Evolutionary conservation across 2,888 invertebrate species (phyloP).

Genomic region (Cataglyphis altisquamis): DNA sequence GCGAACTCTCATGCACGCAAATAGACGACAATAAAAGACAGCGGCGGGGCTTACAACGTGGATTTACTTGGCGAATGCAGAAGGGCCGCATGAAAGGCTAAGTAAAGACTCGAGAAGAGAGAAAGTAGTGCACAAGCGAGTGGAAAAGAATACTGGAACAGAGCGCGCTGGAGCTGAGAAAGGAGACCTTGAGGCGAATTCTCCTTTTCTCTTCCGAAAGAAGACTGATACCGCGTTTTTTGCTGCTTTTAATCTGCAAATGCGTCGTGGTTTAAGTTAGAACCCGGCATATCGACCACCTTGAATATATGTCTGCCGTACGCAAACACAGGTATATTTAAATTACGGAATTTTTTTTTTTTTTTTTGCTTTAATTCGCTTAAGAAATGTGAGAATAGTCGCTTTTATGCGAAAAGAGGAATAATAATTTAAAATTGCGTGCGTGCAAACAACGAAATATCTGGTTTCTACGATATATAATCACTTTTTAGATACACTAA

Average conservation of each 20-base stretch:
- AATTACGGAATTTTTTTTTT: neutral
- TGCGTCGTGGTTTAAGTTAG: slow-evolving; percentile 36
- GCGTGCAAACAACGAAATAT: neutral
- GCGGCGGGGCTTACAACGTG: slow-evolving; percentile 1
- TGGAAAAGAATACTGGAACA: slow-evolving; percentile 33
- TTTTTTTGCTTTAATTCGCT: slow-evolving; percentile 9
- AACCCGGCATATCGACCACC: neutral
- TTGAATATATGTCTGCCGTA: slow-evolving; percentile 1
- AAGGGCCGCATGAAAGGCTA: slow-evolving; percentile 18
- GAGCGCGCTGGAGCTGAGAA: neutral
- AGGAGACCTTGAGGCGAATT: slow-evolving; percentile 39
- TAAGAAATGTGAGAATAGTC: neutral
- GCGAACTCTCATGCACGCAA: neutral
- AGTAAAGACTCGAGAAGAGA: slow-evolving; percentile 25
- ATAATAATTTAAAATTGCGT: neutral
- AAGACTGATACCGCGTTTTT: slow-evolving; percentile 45
- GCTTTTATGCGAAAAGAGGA: neutral
- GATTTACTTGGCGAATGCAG: slow-evolving; percentile 34
- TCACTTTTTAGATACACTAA: slow-evolving; percentile 19
- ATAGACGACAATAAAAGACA: slow-evolving; percentile 21
- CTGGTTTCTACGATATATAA: neutral
- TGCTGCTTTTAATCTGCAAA: slow-evolving; percentile 60
- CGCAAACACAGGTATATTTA: neutral
- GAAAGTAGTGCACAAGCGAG: neutral
- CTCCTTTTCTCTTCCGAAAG: neutral